Percentiles rank a stretch among this genome's conserved stretches.
phyloP scores from a whole-genome alignment of 2,797 vertebrate species.

The Perodicticus potto region DNA sequence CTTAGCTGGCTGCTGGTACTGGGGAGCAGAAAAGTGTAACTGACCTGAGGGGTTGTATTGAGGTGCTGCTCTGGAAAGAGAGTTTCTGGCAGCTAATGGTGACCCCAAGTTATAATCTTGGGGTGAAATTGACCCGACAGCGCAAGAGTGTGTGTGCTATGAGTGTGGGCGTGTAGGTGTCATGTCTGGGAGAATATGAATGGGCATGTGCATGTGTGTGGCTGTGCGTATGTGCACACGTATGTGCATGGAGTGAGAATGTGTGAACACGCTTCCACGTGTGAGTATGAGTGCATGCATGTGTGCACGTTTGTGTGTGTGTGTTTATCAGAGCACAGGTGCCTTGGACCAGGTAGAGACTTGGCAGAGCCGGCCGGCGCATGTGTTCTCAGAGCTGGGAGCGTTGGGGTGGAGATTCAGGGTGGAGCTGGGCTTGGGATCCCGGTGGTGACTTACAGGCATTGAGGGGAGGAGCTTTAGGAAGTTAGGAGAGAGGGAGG shows the following conservation, averaged over 20 bases:
- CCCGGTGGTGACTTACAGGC: slow-evolving; percentile 56
- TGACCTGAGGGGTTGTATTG: too few relatives aligned
- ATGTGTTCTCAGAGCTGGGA: background rate
- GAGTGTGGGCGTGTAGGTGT: background rate
- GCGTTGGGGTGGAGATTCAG: slow-evolving; percentile 16
- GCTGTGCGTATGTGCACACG: background rate
- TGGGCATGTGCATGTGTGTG: background rate
- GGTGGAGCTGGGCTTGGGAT: slow-evolving; percentile 30
- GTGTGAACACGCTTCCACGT: too few relatives aligned
- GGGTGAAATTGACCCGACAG: fast-evolving
- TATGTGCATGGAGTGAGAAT: background rate
- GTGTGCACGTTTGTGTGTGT: too few relatives aligned
- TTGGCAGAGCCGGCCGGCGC: background rate
- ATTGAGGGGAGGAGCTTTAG: slow-evolving; percentile 14
- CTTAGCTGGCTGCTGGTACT: background rate
- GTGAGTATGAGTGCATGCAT: fast-evolving
- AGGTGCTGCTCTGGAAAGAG: background rate
- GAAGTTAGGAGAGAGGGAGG: slow-evolving; percentile 14
- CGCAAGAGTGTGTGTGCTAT: fast-evolving
- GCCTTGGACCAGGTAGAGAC: background rate
- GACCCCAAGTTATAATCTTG: background rate
- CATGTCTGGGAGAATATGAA: too few relatives aligned
- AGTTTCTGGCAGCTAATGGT: too few relatives aligned
- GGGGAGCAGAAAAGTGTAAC: background rate
- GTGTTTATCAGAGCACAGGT: background rate